Evolutionary conservation across 2,113 vertebrate genomes (phyloP).

Genomic region (Pholis gunnellus): DNA sequence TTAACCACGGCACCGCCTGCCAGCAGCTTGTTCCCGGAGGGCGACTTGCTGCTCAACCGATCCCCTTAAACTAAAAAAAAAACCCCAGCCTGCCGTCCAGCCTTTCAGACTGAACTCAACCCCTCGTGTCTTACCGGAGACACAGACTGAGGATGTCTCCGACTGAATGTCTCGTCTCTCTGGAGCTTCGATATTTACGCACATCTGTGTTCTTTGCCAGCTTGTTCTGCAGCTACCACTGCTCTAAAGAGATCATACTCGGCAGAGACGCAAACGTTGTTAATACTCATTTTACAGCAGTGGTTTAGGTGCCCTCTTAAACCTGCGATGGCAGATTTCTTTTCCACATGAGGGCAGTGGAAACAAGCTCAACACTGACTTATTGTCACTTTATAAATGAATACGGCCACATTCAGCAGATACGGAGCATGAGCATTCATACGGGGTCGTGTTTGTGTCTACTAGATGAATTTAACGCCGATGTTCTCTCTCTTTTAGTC

Average conservation of each 20-base stretch:
- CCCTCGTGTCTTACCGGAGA: neutral
- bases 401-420: too few species aligned
- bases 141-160: neutral
- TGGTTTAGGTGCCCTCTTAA: neutral
- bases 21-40: neutral
- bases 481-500: too few species aligned
- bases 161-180: neutral
- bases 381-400: too few species aligned
- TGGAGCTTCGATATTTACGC: neutral
- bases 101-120: neutral
- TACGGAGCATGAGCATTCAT: too few species aligned
- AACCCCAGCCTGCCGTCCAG: neutral
- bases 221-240: neutral
- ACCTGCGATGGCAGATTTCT: neutral
- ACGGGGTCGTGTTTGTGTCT: too few species aligned
- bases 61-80: conserved; percentile 1
- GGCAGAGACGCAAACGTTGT: neutral
- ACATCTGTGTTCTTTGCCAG: neutral
- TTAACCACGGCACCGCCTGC: conserved; percentile 22
- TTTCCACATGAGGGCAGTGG: neutral
- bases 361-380: neutral
- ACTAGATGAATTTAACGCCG: too few species aligned
- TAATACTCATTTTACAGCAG: neutral
- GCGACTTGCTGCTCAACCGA: neutral
- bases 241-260: neutral